Evolutionary conservation across 2,888 invertebrate species (phyloP).

Genomic region (Drosophila anomelani): DNA sequence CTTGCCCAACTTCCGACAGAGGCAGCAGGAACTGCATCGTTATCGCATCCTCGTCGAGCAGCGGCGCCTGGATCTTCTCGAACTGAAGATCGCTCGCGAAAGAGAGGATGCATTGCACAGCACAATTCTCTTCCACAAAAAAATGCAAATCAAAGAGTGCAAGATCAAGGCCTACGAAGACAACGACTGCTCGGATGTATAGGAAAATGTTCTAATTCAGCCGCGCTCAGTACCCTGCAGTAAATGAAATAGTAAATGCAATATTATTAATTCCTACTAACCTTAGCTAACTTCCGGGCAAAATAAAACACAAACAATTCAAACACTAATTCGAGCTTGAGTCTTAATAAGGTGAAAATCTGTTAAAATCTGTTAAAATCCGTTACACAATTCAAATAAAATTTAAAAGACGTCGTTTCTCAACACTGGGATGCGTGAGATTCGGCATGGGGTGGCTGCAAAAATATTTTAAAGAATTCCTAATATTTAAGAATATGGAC

Average conservation of each 20-base stretch:
- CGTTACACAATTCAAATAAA: neutral
- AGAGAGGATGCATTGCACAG: conserved; percentile 72
- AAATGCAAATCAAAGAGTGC: conserved; percentile 68
- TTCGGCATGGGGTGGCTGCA: no score
- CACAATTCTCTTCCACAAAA: conserved; percentile 73
- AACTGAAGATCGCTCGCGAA: conserved; percentile 75
- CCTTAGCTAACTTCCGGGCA: neutral
- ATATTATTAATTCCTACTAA: neutral
- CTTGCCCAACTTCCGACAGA: conserved; percentile 61
- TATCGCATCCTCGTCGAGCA: conserved; percentile 73
- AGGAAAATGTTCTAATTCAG: conserved; percentile 1
- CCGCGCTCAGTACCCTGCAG: conserved; percentile 1
- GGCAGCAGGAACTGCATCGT: conserved; percentile 73
- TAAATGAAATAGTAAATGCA: neutral
- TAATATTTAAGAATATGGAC: no score
- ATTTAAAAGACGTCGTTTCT: no score
- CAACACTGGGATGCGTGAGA: no score
- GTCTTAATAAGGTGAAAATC: no score
- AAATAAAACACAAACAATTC: conserved; percentile 10
- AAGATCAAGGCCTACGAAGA: conserved; percentile 62
- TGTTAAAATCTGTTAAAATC: neutral
- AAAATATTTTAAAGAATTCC: no score
- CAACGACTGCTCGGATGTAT: conserved; percentile 63
- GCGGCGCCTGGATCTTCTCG: conserved; percentile 73
- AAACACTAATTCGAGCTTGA: neutral